Evolutionary conservation across 1,140 invertebrate genomes (phyloP).

Genomic region (Diorhabda elongata): DNA sequence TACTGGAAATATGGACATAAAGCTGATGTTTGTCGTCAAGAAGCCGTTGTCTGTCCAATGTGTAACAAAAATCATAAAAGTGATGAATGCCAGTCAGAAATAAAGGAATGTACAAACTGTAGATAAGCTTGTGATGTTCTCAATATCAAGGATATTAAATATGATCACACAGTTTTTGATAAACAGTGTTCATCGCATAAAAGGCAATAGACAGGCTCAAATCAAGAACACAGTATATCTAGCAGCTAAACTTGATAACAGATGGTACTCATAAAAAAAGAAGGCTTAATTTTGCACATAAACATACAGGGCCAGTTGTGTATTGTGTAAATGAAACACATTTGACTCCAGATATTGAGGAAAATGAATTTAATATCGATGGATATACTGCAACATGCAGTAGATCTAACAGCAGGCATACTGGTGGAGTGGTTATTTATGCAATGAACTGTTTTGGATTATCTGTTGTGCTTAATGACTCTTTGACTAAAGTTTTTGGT

Average conservation of each 20-base stretch:
- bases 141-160: slow-evolving; percentile 6
- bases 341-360: too few relatives aligned
- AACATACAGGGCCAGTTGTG: not conserved
- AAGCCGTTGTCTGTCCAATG: not conserved
- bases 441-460: not conserved
- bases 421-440: not conserved
- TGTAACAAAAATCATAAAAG: slow-evolving; percentile 7
- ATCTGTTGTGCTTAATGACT: not conserved
- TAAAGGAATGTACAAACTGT: slow-evolving; percentile 13
- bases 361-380: not conserved
- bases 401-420: not conserved
- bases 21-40: not conserved
- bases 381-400: not conserved
- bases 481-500: too few relatives aligned
- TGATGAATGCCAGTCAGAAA: not conserved
- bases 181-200: slow-evolving; percentile 7
- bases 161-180: slow-evolving; percentile 11
- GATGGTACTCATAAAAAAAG: not conserved
- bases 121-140: slow-evolving; percentile 9
- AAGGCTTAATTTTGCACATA: not conserved
- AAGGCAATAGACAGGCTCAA: not conserved
- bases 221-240: slow-evolving; percentile 2
- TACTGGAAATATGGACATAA: slow-evolving; percentile 19
- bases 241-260: not conserved
- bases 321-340: too few relatives aligned